phyloP scores from a whole-genome alignment of 37 sponge, comb jelly and placozoan species.

The Diacarnus erythraeanus region DNA sequence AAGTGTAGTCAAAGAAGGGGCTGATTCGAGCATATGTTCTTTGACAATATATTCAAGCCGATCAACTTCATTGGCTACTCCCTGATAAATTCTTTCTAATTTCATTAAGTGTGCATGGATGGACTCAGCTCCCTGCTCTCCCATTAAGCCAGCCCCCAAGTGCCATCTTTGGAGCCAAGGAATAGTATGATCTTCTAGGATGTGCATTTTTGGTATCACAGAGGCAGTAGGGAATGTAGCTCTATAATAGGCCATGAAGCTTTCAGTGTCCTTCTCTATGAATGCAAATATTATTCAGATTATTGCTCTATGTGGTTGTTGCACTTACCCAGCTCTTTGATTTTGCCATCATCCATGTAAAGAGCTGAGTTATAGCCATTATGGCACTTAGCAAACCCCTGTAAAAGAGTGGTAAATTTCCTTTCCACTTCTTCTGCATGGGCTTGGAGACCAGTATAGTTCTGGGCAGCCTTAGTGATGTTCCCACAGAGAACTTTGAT shows the following conservation, averaged over 20 bases:
- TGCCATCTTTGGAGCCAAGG: constrained; percentile 35
- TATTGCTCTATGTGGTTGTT: background rate
- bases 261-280: constrained; percentile 19
- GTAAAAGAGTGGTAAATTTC: background rate
- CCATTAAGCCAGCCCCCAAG: constrained; percentile 33
- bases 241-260: constrained; percentile 16
- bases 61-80: constrained; percentile 2
- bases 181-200: constrained; percentile 41
- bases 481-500: background rate
- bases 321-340: constrained; percentile 18
- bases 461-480: background rate
- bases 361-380: background rate
- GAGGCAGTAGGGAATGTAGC: constrained; percentile 13
- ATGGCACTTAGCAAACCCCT: constrained; percentile 12
- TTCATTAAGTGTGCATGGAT: constrained; percentile 30
- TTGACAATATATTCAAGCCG: constrained; percentile 3
- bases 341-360: background rate
- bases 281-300: background rate
- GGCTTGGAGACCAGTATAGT: background rate
- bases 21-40: no score
- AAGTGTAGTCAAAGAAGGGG: no score
- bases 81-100: background rate
- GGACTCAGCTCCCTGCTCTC: constrained; percentile 56
- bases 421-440: background rate
- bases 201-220: constrained; percentile 33